phyloP scores from a whole-genome alignment of 2,113 vertebrate genomes.

The Psophia crepitans region DNA sequence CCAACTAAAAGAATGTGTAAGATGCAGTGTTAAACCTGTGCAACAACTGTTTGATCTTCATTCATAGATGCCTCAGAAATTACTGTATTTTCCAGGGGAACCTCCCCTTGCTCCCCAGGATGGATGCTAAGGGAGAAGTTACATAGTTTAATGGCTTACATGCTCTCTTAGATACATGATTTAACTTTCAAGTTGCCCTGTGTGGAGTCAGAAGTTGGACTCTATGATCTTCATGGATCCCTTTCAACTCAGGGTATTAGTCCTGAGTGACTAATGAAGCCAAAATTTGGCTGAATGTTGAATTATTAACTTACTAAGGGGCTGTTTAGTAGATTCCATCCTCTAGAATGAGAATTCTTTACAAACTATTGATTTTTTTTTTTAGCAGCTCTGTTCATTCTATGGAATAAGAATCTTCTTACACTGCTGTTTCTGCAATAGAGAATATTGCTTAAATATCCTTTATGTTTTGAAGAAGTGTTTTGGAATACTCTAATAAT shows the following conservation, averaged over 20 bases:
- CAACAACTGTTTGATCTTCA: neutral
- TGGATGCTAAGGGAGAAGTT: neutral
- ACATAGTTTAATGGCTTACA: neutral
- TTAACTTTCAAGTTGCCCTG: neutral
- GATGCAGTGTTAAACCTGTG: neutral
- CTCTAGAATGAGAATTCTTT: neutral
- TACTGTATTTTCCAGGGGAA: neutral
- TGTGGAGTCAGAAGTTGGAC: neutral
- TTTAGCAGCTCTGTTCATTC: neutral
- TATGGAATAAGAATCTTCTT: neutral
- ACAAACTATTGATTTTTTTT: neutral
- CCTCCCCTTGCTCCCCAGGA: neutral
- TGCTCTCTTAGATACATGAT: fast-evolving
- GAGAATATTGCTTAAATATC: neutral
- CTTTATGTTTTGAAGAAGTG: neutral
- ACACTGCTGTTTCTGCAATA: neutral
- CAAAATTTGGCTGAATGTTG: neutral
- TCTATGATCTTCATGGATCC: fast-evolving
- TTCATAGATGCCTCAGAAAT: neutral
- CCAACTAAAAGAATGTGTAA: neutral
- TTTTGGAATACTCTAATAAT: neutral
- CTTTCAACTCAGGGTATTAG: neutral
- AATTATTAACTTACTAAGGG: neutral
- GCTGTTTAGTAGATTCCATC: neutral
- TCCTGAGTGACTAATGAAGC: neutral